These are phyloP conservation scores for Pipistrellus pygmaeus DNA, from an alignment of 2,797 vertebrate species.

Conservation along the genomic window DNA sequence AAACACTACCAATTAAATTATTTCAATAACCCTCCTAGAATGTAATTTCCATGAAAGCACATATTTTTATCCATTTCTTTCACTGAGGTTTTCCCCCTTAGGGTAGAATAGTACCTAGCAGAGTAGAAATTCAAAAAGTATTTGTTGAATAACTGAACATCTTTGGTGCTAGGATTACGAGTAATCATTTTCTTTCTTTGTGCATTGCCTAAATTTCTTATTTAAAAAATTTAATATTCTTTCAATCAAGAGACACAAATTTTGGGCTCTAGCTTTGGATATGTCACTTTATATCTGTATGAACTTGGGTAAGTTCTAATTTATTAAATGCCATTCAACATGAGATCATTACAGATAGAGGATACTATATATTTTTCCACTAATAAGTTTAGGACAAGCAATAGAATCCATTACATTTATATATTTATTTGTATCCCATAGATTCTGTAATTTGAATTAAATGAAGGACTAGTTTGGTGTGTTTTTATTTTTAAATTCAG, in stretches of 20 bases:
- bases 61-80: background rate
- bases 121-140: slow-evolving; percentile 3
- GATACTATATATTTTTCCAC: background rate
- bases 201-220: background rate
- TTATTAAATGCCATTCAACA: background rate
- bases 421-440: background rate
- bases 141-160: background rate
- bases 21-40: background rate
- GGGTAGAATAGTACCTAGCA: background rate
- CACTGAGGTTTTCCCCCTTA: background rate
- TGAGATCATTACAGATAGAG: background rate
- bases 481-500: slow-evolving; percentile 1
- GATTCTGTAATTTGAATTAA: slow-evolving; percentile 16
- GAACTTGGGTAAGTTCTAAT: background rate
- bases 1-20: background rate
- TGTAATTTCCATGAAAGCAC: background rate
- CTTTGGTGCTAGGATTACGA: background rate
- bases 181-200: background rate
- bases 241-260: background rate
- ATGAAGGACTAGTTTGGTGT: background rate
- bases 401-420: background rate
- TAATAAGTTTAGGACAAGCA: background rate
- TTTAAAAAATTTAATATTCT: background rate
- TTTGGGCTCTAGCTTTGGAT: background rate
- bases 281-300: background rate